phyloP scores from a whole-genome alignment of 2,113 vertebrate genomes.

The Paratilapia polleni region DNA sequence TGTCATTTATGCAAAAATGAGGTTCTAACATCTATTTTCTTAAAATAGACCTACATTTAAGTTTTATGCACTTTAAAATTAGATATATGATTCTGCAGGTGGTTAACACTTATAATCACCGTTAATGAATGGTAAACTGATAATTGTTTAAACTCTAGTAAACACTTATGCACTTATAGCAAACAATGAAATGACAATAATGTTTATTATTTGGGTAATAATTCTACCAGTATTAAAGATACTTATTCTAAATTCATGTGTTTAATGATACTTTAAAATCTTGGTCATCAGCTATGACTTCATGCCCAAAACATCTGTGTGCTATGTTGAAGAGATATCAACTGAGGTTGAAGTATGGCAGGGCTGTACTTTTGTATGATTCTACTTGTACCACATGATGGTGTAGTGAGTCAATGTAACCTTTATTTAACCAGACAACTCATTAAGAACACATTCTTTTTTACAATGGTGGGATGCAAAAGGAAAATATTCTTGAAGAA shows the following conservation, averaged over 20 bases:
- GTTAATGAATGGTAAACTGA: background rate
- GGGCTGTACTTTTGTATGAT: fast-evolving
- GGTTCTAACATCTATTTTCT: background rate
- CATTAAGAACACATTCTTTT: background rate
- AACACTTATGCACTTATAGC: no score
- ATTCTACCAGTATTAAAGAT: background rate
- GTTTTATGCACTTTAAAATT: fast-evolving
- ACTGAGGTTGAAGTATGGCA: fast-evolving
- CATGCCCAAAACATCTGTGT: background rate
- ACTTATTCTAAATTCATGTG: background rate
- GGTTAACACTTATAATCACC: no score
- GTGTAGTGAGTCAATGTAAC: no score
- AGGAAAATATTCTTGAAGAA: fast-evolving
- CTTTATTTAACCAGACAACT: background rate
- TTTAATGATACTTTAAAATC: fast-evolving
- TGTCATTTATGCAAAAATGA: background rate
- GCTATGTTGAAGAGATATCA: background rate
- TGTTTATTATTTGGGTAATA: background rate
- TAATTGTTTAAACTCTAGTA: no score
- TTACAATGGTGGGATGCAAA: background rate
- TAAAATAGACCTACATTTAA: background rate
- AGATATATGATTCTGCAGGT: no score
- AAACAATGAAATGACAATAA: background rate
- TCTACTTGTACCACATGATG: background rate
- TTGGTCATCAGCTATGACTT: fast-evolving